These are phyloP conservation scores for Scrobipalpa atriplicella DNA, from an alignment of 2,888 invertebrate genomes.

Conservation along the genomic window DNA sequence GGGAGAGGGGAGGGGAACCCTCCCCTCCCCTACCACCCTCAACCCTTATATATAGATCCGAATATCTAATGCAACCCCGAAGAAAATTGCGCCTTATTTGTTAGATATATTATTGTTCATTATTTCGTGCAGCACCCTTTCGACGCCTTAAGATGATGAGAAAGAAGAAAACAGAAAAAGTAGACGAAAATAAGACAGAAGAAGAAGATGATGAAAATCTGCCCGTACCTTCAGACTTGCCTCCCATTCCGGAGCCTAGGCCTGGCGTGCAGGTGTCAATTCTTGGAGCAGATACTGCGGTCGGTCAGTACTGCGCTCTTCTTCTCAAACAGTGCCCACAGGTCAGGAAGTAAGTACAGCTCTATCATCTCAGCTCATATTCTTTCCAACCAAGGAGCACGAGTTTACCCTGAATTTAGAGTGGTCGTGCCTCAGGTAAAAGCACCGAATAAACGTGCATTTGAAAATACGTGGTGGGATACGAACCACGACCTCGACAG, in stretches of 20 bases:
- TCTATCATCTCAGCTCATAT: too few relatives aligned
- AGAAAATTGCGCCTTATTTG: too few relatives aligned
- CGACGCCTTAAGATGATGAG: background rate
- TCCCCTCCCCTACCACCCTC: too few relatives aligned
- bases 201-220: slow-evolving; percentile 36
- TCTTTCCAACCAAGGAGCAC: too few relatives aligned
- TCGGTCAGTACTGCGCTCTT: slow-evolving; percentile 76
- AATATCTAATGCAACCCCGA: too few relatives aligned
- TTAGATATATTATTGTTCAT: background rate
- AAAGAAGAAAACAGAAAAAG: background rate
- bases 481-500: too few relatives aligned
- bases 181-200: background rate
- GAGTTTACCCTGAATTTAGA: too few relatives aligned
- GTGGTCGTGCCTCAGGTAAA: too few relatives aligned
- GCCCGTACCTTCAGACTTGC: slow-evolving; percentile 47
- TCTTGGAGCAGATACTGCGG: slow-evolving; percentile 77
- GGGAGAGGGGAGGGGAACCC: too few relatives aligned
- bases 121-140: slow-evolving; percentile 13
- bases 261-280: slow-evolving; percentile 72
- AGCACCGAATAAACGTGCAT: too few relatives aligned
- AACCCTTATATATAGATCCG: too few relatives aligned
- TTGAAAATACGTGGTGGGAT: too few relatives aligned
- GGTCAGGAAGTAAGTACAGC: slow-evolving; percentile 66
- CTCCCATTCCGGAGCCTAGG: slow-evolving; percentile 52
- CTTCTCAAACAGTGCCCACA: slow-evolving; percentile 81